phyloP scores from a whole-genome alignment of 2,888 invertebrate species.

The Nephrocerus scutellatus region DNA sequence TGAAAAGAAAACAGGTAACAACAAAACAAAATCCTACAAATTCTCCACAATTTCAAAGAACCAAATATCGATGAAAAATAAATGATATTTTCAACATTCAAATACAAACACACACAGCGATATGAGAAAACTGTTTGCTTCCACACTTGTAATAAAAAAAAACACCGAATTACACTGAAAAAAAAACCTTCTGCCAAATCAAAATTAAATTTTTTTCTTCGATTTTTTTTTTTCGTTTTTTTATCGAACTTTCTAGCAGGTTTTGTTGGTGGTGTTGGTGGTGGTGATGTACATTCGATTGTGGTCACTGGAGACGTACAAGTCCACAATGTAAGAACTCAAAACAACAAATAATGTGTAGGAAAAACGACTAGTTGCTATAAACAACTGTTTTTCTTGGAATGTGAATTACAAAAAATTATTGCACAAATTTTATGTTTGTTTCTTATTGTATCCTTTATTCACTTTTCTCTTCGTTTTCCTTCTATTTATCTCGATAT shows the following conservation, averaged over 20 bases:
- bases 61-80: conserved; percentile 9
- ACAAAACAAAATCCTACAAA: conserved; percentile 25
- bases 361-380: conserved; percentile 3
- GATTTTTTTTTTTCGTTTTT: neutral
- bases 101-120: neutral
- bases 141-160: conserved; percentile 4
- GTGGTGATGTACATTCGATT: conserved; percentile 34
- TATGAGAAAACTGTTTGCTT: neutral
- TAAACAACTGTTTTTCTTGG: conserved; percentile 2
- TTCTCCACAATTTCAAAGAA: conserved; percentile 28
- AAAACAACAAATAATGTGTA: conserved; percentile 9
- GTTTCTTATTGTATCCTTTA: neutral
- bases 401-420: conserved; percentile 1
- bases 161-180: conserved; percentile 13
- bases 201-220: conserved; percentile 5
- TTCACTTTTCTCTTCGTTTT: neutral
- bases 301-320: conserved; percentile 44
- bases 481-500: conserved; percentile 1
- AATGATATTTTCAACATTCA: conserved; percentile 18
- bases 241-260: conserved; percentile 32
- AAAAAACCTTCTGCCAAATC: conserved; percentile 18
- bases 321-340: conserved; percentile 45
- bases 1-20: neutral
- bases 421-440: conserved; percentile 11
- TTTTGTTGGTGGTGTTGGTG: conserved; percentile 35